Evolutionary conservation across 1,140 invertebrate genomes (phyloP).

Genomic region (Bombus fervidus): DNA sequence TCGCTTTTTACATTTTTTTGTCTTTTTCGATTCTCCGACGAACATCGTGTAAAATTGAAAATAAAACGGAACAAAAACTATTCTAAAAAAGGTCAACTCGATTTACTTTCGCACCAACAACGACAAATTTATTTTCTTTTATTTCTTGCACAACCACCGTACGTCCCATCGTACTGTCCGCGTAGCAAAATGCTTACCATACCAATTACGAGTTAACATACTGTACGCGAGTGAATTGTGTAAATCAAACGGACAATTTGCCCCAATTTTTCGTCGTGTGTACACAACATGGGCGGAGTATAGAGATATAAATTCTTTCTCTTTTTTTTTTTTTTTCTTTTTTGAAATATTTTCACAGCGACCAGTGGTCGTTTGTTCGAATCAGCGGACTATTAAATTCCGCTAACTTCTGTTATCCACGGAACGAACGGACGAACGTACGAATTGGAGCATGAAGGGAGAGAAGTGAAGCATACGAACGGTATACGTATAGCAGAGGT

Average conservation of each 20-base stretch:
- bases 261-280: not conserved
- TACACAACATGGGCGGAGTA: not conserved
- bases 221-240: not conserved
- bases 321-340: not conserved
- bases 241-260: not conserved
- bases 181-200: not conserved
- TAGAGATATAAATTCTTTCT: not conserved
- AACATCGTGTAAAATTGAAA: too few species aligned
- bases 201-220: not conserved
- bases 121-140: too few species aligned
- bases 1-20: too few species aligned
- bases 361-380: not conserved
- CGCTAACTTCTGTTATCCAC: constrained; percentile 32
- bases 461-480: constrained; percentile 47
- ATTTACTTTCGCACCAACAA: too few species aligned
- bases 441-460: constrained; percentile 52
- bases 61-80: too few species aligned
- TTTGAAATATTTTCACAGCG: not conserved
- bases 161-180: not conserved
- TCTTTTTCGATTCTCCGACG: too few species aligned
- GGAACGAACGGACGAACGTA: constrained; percentile 23
- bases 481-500: not conserved
- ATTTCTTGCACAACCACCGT: not conserved
- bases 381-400: constrained; percentile 29
- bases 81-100: too few species aligned